Evolutionary conservation across 1,140 invertebrate species (phyloP).

Genomic region (Lepidotrigona ventralis): DNA sequence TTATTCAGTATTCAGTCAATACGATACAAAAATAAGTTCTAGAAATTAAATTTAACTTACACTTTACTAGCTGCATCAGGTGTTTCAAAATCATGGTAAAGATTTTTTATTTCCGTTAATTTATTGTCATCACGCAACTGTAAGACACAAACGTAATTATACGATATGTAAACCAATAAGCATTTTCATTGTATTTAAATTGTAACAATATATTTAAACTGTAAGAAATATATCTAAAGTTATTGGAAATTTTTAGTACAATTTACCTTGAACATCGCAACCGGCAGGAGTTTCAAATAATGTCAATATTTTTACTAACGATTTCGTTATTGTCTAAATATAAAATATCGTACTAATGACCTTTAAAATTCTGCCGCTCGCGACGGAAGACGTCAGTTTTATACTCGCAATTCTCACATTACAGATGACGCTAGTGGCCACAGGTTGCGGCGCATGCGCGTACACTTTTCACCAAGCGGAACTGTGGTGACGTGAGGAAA

Average conservation of each 20-base stretch:
- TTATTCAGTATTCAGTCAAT: no score
- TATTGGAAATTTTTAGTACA: neutral
- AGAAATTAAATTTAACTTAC: constrained; percentile 83
- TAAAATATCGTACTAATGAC: neutral
- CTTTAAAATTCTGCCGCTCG: neutral
- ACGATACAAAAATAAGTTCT: neutral
- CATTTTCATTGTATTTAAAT: neutral
- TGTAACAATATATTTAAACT: neutral
- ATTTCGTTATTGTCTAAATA: no score
- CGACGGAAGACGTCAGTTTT: constrained; percentile 72
- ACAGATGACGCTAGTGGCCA: no score
- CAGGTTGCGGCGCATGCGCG: no score
- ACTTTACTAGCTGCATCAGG: constrained; percentile 93
- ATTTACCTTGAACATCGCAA: constrained; percentile 96
- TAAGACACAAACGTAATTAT: constrained; percentile 69
- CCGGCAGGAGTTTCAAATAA: constrained; percentile 97
- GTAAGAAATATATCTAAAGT: constrained; percentile 5
- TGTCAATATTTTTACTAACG: constrained; percentile 89
- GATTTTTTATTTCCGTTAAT: constrained; percentile 92
- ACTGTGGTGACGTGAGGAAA: no score
- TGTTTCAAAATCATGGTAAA: constrained; percentile 94
- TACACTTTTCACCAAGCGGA: no score
- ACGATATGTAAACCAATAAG: neutral
- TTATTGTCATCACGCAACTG: constrained; percentile 96
- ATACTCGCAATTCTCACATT: constrained; percentile 70